Evolutionary conservation across 2,113 vertebrate species (phyloP), one percentile per base, ranked within the genome.

Genomic region (Cyprinodon variegatus): DNA sequence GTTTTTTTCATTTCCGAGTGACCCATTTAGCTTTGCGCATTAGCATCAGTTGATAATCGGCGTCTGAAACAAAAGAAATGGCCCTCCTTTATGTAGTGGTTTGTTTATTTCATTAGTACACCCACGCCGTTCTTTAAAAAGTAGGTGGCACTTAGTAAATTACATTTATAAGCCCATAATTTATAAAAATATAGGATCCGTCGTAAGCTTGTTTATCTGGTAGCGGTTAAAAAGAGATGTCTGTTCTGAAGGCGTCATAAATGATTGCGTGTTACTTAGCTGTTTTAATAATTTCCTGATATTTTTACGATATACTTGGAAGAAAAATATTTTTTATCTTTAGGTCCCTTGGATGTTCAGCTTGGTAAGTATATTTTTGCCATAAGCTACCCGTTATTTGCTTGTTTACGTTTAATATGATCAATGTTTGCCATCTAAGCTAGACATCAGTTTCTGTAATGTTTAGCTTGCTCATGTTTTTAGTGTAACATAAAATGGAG

Each of bases 11-110:
- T 77, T 90, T 87, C 87, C 84, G 83, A 59, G 14, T 89, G 89
- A 90, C 89, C 89, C 75, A 86, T 14, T 91, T 90, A 90, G 84
- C 82, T 70, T 61, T 9, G 80, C 3, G 14, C 12, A 36, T 83
- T 87, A 88, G 77, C 86, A 69, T 70, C 50, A 37, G 39, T 70
- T 41, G 57, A 59, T 65, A 74, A 41, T 41, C 63, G 57, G 4
- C 3, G 11, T 65, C 17, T 36, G 7, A 36, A 43, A 61, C 45
- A 62, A 72, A 83, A 65, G 65, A 60, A 10, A 12, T 40, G 6
- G 2, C 11, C 1, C 2, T 2, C 53, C 1, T 40, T 20, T 15
- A 37, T 9, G 20, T 68, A 7, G 12, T 40, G 39, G 3, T 22
- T 70, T 3, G 9, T 2, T 0, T n/a, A 8, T 38, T 72, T 68